Evolutionary conservation across 2,113 vertebrate genomes (phyloP).

Genomic region (Callospermophilus lateralis): DNA sequence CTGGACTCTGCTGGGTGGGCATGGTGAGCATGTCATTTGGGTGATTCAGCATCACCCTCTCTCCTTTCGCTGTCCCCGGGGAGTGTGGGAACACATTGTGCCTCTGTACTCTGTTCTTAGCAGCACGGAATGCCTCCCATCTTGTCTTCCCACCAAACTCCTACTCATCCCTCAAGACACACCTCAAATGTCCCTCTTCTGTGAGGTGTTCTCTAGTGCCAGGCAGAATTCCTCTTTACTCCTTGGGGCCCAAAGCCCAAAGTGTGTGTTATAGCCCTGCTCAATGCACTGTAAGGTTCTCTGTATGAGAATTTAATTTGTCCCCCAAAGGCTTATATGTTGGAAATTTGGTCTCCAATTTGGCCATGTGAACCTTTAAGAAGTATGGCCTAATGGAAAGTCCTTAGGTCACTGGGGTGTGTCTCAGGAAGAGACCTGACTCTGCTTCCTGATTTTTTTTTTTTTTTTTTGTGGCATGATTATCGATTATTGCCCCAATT

Average conservation of each 20-base stretch:
- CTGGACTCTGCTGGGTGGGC: neutral
- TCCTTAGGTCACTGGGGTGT: no score
- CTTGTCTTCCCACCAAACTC: neutral
- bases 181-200: neutral
- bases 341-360: neutral
- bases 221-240: neutral
- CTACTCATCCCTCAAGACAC: neutral
- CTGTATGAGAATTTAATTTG: no score
- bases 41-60: neutral
- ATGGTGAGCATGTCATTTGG: neutral
- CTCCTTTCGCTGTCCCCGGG: rapidly evolving
- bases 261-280: neutral
- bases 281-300: neutral
- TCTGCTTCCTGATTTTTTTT: neutral
- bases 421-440: neutral
- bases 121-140: neutral
- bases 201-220: neutral
- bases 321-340: neutral
- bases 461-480: neutral
- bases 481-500: no score
- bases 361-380: neutral
- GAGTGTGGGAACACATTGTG: no score
- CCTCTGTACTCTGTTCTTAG: no score
- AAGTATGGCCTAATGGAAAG: no score
- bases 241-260: neutral